Conservation (phyloP, 2,797 vertebrate genomes). For the Lemur catta region DNA sequence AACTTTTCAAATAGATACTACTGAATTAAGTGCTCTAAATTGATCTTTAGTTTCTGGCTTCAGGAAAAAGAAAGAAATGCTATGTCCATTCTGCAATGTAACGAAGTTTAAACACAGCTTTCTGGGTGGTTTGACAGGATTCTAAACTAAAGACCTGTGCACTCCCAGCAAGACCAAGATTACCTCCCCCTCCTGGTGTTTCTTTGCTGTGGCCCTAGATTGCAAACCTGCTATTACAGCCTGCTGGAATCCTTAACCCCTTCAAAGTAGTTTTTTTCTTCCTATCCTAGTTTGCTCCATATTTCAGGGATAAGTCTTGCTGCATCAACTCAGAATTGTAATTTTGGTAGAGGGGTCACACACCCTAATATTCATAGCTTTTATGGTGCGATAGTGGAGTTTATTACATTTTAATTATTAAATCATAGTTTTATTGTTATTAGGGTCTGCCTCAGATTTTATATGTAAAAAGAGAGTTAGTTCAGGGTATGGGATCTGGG, state of each 20-base stretch:
- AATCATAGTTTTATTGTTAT: neutral
- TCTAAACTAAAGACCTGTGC: conserved; percentile 67
- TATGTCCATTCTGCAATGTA: conserved; percentile 57
- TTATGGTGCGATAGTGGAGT: neutral
- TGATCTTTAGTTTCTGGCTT: conserved; percentile 58
- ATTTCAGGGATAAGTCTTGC: neutral
- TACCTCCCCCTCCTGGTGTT: conserved; percentile 57
- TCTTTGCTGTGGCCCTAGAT: conserved; percentile 64
- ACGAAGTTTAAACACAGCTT: conserved; percentile 59
- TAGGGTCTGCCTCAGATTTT: neutral
- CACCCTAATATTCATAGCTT: neutral
- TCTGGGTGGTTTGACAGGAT: conserved; percentile 73
- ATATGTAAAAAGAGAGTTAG: neutral
- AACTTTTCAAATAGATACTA: conserved; percentile 51
- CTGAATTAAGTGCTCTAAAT: conserved; percentile 45
- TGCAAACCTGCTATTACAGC: conserved; percentile 69
- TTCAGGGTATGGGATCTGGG: neutral
- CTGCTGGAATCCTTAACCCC: conserved; percentile 62
- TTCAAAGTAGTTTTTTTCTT: conserved; percentile 42
- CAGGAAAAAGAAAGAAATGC: conserved; percentile 3
- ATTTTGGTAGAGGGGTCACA: neutral
- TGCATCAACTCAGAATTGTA: neutral
- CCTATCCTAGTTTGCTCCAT: neutral
- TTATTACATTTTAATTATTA: neutral
- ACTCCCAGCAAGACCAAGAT: conserved; percentile 54